Conservation (phyloP, 2,797 vertebrate species). For the Erpetoichthys calabaricus region DNA sequence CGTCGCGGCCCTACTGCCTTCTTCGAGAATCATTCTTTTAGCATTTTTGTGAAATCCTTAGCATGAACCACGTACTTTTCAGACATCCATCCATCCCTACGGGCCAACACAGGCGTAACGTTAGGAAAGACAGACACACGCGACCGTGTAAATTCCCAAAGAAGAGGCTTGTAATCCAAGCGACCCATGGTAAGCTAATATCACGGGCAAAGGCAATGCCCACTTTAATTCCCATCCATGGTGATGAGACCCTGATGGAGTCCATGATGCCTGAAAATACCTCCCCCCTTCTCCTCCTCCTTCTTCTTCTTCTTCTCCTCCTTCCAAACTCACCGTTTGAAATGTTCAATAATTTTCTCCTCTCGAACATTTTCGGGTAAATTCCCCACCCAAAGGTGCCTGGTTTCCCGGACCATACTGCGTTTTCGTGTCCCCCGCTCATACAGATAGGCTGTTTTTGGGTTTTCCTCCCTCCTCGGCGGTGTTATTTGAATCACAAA, state of each 20-base stretch:
- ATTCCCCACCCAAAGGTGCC: constrained; percentile 99
- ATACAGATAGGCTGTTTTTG: constrained; percentile 54
- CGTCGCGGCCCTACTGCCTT: no score
- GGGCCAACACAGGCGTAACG: constrained; percentile 5
- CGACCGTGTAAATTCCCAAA: no score
- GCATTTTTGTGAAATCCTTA: neutral
- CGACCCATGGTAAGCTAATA: constrained; percentile 25
- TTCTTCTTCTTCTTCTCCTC: no score
- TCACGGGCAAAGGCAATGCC: constrained; percentile 10
- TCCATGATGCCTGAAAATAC: neutral
- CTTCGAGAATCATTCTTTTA: no score
- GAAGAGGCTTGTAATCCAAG: constrained; percentile 3
- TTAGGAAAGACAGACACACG: constrained; percentile 6
- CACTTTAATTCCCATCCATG: constrained; percentile 9
- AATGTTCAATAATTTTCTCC: constrained; percentile 98
- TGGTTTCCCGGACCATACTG: constrained; percentile 98
- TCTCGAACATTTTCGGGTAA: constrained; percentile 97
- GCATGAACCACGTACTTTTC: neutral
- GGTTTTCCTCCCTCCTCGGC: constrained; percentile 39
- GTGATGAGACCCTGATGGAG: constrained; percentile 1
- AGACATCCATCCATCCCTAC: neutral
- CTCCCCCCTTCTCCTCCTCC: no score
- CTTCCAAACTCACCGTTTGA: constrained; percentile 84
- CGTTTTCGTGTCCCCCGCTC: constrained; percentile 54
- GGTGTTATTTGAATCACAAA: constrained; percentile 37